These are phyloP conservation scores for Gallinago solitaria DNA, from an alignment of 2,797 vertebrate species.

Conservation along the genomic window DNA sequence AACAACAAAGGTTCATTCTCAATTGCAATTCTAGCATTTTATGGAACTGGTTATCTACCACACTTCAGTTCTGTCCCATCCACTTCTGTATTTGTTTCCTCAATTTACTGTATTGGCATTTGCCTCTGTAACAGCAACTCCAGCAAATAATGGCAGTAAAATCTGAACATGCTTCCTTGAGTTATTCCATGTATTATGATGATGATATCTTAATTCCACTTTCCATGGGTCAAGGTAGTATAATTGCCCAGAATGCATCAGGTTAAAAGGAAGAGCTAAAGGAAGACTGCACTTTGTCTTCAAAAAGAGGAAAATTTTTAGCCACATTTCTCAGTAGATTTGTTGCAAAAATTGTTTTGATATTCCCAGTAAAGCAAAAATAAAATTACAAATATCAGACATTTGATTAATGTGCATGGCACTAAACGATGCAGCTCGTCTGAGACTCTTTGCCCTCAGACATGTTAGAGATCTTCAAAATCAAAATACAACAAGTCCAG, in stretches of 20 bases:
- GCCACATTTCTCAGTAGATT: neutral
- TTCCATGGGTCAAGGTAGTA: neutral
- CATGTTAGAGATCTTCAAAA: neutral
- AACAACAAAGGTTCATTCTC: neutral
- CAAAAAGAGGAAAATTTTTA: neutral
- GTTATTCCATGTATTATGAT: neutral
- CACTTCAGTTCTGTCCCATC: neutral
- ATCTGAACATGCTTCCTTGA: neutral
- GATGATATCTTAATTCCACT: neutral
- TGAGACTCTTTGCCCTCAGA: neutral
- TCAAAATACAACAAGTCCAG: fast-evolving
- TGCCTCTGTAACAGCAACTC: neutral
- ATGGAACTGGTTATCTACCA: neutral
- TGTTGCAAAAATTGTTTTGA: neutral
- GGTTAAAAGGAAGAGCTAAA: neutral
- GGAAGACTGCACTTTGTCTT: neutral
- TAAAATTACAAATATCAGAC: neutral
- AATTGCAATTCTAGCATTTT: neutral
- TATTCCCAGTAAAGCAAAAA: neutral
- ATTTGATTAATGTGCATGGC: neutral
- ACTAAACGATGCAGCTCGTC: neutral
- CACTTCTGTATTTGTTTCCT: neutral
- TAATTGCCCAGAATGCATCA: neutral
- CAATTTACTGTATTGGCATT: neutral
- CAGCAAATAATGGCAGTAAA: neutral